Evolutionary conservation across 1,140 invertebrate genomes (phyloP), one percentile per base, ranked within the genome.

Genomic region (Drosophila serrata): DNA sequence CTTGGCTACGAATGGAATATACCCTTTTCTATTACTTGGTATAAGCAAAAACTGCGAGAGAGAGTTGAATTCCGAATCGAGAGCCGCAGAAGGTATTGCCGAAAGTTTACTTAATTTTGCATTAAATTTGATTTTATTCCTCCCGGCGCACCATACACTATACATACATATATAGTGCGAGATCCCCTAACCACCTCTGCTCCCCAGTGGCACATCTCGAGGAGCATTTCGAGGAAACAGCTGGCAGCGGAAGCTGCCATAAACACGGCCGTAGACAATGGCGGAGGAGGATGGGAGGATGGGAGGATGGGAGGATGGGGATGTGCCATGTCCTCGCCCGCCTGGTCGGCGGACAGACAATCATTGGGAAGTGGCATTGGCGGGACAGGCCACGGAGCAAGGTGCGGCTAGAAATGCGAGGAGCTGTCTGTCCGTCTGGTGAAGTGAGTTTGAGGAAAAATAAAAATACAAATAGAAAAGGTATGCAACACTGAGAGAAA

Each of bases 81-180:
- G 46, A 49, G 48, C 63, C 61, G 46, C 58, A 59, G 69, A 64
- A 69, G 59, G 63, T 51, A 72, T 37, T 31, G 37, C 37, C 82
- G 24, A 51, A 88, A 88, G 74, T 85, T 88, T 85, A 85, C 82
- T 90, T 81, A 84, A 90, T 88, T 90, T 81, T 90, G 76, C 65
- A 82, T 87, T 72, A 80, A 88, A 88, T 84, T 88, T 80, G 76
- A 87, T 88, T 88, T 82, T 40, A 82, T 86, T 87, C 49, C 42
- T 49, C 49, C 43, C 35, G 42, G 17, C 59, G 57, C 67, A 81
- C 31, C n/a, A n/a, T n/a, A n/a, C n/a, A n/a, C n/a, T n/a, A n/a
- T n/a, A n/a, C n/a, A n/a, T n/a, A n/a, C n/a, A n/a, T 8, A 19
- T 33, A 19, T 11, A 42, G 12, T n/a, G 33, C n/a, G 22, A 9